Evolutionary conservation across 2,888 invertebrate species (phyloP), one percentile per base, ranked within the genome.

Genomic region (Cyaniris semiargus): DNA sequence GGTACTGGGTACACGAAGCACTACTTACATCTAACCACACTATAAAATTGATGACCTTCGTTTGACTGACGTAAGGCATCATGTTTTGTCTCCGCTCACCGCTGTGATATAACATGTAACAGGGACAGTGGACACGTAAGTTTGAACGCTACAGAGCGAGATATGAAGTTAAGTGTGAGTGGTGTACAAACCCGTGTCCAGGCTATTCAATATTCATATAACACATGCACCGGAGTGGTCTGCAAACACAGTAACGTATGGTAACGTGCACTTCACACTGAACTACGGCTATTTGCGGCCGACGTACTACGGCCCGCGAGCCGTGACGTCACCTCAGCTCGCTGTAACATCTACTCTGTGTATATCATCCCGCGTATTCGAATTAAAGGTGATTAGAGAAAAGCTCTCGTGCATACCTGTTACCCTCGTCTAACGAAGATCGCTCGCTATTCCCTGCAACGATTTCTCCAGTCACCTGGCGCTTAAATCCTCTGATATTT

Each of bases 181-280:
- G 48, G 21, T 72, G 38, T 72, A 48, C 44, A 71, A 44, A 71
- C 21, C 71, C 21, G 44, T 38, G 71, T 23, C 72, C 72, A 44
- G 38, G 13, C 72, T 72, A 44, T 72, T 72, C 72, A 44, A 48
- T 72, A 44, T 72, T 72, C 72, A 44, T 72, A 44, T 72, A 72
- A 38, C 38, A 44, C 38, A 44, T 23, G 44, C 44, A 72, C 72
- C 38, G 72, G 72, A 13, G 70, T 76, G 76, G 87, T 85, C 84
- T 83, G 82, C 83, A 82, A 82, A 85, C 83, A 84, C 83, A 83
- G 83, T 78, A 82, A 83, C 81, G 80, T 85, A 84, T 83, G 83
- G 83, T 78, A 82, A 83, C 81, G 80, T 85, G 86, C 88, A 89
- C 88, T 78, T 81, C 84, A 84, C 83, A 85, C 82, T 83, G 84